Conservation (phyloP, 2,888 invertebrate species). For the Nematopogon swammerdamellus region DNA sequence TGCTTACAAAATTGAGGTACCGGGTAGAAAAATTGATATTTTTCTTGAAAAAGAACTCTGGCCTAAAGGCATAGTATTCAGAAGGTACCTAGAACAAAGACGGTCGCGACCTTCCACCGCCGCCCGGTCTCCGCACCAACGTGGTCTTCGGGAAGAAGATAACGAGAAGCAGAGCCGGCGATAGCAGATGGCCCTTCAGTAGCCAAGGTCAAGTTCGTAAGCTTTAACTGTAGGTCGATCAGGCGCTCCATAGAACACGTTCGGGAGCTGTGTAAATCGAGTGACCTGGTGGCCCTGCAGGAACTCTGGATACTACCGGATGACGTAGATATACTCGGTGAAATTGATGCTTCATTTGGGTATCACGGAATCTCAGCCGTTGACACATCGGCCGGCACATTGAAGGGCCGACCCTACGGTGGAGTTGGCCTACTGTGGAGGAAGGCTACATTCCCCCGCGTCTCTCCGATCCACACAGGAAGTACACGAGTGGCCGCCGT, state of each 20-base stretch:
- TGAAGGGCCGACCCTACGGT: conserved; percentile 13
- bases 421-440: conserved; percentile 16
- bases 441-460: conserved; percentile 10
- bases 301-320: conserved; percentile 1
- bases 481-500: conserved; percentile 11
- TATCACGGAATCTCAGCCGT: conserved; percentile 14
- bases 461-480: conserved; percentile 11
- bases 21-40: not conserved
- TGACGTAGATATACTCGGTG: conserved; percentile 3
- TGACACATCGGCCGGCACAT: conserved; percentile 12
- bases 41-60: conserved; percentile 1
- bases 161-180: not conserved
- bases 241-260: not conserved
- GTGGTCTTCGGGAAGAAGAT: not conserved
- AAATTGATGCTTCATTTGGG: conserved; percentile 11
- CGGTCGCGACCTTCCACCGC: not conserved
- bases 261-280: not conserved
- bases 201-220: not conserved
- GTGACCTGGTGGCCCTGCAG: not conserved
- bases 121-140: not conserved
- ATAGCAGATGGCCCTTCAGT: not conserved
- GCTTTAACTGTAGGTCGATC: conserved; percentile 2
- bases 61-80: conserved; percentile 2
- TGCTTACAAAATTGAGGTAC: conserved; percentile 2
- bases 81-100: not conserved